phyloP scores from a whole-genome alignment of 2,113 vertebrate species.

The Colistium nudipinnis region DNA sequence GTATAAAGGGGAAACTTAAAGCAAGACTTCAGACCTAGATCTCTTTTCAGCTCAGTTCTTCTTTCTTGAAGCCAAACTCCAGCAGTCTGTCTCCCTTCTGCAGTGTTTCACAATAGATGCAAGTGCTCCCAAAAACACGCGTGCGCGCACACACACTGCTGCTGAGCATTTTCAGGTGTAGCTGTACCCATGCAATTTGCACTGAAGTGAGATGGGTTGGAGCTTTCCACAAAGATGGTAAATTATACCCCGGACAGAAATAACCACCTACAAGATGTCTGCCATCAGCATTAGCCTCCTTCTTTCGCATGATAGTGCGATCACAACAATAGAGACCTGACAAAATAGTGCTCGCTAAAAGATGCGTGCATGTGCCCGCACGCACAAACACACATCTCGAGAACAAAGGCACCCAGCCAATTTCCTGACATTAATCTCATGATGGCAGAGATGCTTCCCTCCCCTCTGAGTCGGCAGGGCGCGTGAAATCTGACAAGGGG shows the following conservation, averaged over 20 bases:
- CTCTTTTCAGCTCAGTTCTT: background rate
- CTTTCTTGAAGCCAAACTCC: background rate
- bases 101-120: conserved; percentile 12
- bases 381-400: background rate
- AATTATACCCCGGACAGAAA: conserved; percentile 27
- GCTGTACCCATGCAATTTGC: conserved; percentile 10
- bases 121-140: background rate
- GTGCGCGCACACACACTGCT: conserved; percentile 11
- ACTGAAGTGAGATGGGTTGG: background rate
- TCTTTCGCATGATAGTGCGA: conserved; percentile 17
- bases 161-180: conserved; percentile 20
- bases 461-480: conserved; percentile 8
- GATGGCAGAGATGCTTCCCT: background rate
- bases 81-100: conserved; percentile 1
- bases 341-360: conserved; percentile 14
- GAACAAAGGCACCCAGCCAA: conserved; percentile 22
- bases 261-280: conserved; percentile 24
- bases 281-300: conserved; percentile 7
- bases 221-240: conserved; percentile 9
- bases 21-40: too few relatives aligned
- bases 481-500: conserved; percentile 5
- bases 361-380: background rate
- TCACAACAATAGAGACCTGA: conserved; percentile 2
- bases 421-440: conserved; percentile 44
- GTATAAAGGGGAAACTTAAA: background rate